Conservation (phyloP, 2,113 vertebrate genomes). For the Xiphophorus hellerii region DNA sequence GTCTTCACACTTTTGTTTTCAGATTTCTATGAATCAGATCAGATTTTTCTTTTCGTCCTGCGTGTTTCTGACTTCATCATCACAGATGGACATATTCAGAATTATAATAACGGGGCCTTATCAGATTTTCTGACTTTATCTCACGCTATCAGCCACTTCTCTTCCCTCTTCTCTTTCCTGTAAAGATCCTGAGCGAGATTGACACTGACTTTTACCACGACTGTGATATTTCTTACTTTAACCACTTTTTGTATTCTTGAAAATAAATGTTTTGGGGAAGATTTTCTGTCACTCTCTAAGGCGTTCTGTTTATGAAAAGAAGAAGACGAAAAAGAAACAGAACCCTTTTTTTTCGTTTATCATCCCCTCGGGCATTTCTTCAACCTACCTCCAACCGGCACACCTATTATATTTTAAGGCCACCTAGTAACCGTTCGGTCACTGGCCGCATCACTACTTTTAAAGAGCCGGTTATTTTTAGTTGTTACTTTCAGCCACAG, state of each 20-base stretch:
- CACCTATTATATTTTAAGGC: slow-evolving; percentile 39
- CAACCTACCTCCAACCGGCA: slow-evolving; percentile 40
- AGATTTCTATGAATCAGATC: slow-evolving; percentile 66
- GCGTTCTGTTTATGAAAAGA: neutral
- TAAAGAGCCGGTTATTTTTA: slow-evolving; percentile 68
- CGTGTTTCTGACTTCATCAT: slow-evolving; percentile 2
- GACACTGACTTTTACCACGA: neutral
- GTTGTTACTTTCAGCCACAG: slow-evolving; percentile 70
- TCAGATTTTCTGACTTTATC: slow-evolving; percentile 73
- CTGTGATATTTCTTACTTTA: no score
- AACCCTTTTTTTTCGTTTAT: slow-evolving; percentile 3
- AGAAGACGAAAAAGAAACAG: neutral
- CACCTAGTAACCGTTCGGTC: slow-evolving; percentile 45
- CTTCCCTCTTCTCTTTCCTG: slow-evolving; percentile 54
- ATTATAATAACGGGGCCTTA: slow-evolving; percentile 51
- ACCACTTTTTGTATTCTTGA: neutral
- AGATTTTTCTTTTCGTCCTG: neutral
- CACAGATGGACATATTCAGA: slow-evolving; percentile 51
- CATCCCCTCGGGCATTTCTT: slow-evolving; percentile 29
- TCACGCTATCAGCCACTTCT: slow-evolving; percentile 49
- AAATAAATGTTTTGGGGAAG: neutral
- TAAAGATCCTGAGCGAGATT: slow-evolving; percentile 37
- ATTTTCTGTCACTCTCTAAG: neutral
- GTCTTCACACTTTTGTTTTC: slow-evolving; percentile 5
- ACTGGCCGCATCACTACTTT: slow-evolving; percentile 41